Conservation (phyloP, 1,140 invertebrate genomes). For the Kradibia gibbosae region DNA sequence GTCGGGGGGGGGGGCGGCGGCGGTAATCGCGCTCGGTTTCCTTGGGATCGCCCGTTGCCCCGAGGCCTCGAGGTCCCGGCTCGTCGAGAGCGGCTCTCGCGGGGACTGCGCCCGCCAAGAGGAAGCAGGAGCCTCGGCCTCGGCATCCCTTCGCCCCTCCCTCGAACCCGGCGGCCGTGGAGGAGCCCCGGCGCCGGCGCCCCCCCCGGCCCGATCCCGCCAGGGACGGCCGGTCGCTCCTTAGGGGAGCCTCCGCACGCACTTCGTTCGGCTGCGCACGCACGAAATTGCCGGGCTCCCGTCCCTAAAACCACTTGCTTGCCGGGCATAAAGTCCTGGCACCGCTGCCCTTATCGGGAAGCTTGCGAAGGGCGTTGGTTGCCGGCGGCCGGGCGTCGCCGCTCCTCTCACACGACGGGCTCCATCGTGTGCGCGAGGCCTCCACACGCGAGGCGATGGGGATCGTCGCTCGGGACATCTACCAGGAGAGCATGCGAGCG, state of each 20-base stretch:
- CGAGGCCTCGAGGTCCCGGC: background rate
- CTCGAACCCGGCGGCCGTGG: background rate
- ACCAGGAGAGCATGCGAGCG: constrained; percentile 42
- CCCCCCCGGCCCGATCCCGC: too few species aligned
- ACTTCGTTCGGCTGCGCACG: constrained; percentile 38
- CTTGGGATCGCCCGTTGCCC: background rate
- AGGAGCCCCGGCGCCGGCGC: background rate
- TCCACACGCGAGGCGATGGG: background rate
- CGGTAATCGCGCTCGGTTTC: background rate
- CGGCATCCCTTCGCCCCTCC: background rate
- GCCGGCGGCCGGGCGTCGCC: constrained; percentile 18
- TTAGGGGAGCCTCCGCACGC: constrained; percentile 30
- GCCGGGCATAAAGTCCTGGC: constrained; percentile 42
- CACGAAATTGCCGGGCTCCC: constrained; percentile 30
- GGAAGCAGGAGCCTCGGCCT: background rate
- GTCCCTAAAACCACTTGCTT: constrained; percentile 47
- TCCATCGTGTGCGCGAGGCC: background rate
- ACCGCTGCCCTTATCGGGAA: constrained; percentile 36
- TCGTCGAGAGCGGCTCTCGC: background rate
- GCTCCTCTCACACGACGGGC: background rate
- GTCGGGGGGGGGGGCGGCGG: background rate
- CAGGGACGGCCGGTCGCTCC: too few species aligned
- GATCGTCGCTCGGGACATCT: constrained; percentile 3
- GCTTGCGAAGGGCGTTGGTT: constrained; percentile 44
- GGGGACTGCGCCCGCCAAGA: background rate